Evolutionary conservation across 1,140 invertebrate genomes (phyloP).

Genomic region (Potamilus streckersoni): DNA sequence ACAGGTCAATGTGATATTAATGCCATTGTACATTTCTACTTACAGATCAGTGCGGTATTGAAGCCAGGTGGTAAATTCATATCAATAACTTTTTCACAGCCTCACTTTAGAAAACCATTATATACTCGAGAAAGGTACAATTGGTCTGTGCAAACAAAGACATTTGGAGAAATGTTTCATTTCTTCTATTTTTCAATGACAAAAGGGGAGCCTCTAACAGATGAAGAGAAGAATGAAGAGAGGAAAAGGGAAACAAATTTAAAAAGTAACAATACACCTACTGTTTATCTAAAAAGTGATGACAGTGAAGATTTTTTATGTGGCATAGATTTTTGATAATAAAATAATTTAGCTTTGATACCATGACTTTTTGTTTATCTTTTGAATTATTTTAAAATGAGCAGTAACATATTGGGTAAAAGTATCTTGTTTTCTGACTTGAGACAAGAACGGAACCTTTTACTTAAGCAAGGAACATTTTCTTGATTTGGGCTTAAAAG

Average conservation of each 20-base stretch:
- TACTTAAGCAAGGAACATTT: too few species aligned
- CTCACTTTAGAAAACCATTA: slow-evolving; percentile 69
- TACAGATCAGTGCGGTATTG: slow-evolving; percentile 62
- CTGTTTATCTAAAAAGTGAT: slow-evolving; percentile 7
- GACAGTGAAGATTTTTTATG: slow-evolving; percentile 17
- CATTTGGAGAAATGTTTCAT: slow-evolving; percentile 69
- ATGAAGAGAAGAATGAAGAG: slow-evolving; percentile 21
- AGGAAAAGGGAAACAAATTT: slow-evolving; percentile 10
- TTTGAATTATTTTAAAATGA: too few species aligned
- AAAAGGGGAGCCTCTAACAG: slow-evolving; percentile 42
- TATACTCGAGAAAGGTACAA: slow-evolving; percentile 60
- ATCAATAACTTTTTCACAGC: slow-evolving; percentile 71
- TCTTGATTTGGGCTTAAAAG: too few species aligned
- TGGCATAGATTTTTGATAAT: slow-evolving; percentile 14
- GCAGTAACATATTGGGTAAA: too few species aligned
- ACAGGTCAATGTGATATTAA: too few species aligned
- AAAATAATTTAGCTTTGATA: too few species aligned
- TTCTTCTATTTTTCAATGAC: slow-evolving; percentile 69
- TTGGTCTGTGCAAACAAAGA: slow-evolving; percentile 56
- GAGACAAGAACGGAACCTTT: too few species aligned
- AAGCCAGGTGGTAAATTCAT: slow-evolving; percentile 68
- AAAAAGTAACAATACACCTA: slow-evolving; percentile 3
- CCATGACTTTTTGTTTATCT: too few species aligned
- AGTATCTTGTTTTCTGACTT: too few species aligned
- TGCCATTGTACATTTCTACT: not conserved